Base-by-base conservation (phyloP, 2,888 invertebrate genomes). In the Selenia dentaria region DNA sequence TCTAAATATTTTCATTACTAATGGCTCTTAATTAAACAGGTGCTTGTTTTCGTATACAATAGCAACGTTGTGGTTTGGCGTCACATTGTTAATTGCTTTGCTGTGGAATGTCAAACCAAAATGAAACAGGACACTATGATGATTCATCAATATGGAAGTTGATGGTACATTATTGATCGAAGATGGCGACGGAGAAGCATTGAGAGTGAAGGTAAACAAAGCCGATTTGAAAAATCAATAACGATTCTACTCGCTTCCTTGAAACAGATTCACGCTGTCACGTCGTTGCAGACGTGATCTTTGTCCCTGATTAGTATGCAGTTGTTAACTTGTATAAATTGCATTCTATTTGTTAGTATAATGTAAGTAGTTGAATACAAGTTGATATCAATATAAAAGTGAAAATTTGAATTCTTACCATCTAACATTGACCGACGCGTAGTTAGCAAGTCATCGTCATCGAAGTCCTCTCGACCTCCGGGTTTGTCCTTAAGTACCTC, bases 361-460 rank as follows among this genome's bases (percentile, higher is more conserved):
- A n/a, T n/a, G n/a, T n/a, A n/a, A n/a, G n/a, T n/a, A n/a, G n/a
- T n/a, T n/a, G n/a, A n/a, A 16, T 8, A 9, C 5, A 10, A 3
- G 27, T 14, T 13, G 1, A 10, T 25, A n/a, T n/a, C n/a, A n/a
- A n/a, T n/a, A n/a, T n/a, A 6, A 16, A 2, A 31, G 9, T 25
- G n/a, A 5, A 34, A 9, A 11, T 9, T 25, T 28, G 11, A 20
- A 10, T 22, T 22, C 89, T 82, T 65, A 91, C 91, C 91, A 50
- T 91, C 91, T 27, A 91, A 66, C 91, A 91, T 91, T 65, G 82
- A 84, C 36, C 91, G 81, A 2, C 90, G 82, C 10, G 88, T 83
- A 46, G 79, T 65, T 38, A 77, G 75, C 44, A 37, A 33, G 13
- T 48, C 47, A 38, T 84, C 83, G 49, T 89, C 88, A 28, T 83